Evolutionary conservation across 2,797 vertebrate species (phyloP), one percentile per base, ranked within the genome.

Genomic region (Chloroceryle inda): DNA sequence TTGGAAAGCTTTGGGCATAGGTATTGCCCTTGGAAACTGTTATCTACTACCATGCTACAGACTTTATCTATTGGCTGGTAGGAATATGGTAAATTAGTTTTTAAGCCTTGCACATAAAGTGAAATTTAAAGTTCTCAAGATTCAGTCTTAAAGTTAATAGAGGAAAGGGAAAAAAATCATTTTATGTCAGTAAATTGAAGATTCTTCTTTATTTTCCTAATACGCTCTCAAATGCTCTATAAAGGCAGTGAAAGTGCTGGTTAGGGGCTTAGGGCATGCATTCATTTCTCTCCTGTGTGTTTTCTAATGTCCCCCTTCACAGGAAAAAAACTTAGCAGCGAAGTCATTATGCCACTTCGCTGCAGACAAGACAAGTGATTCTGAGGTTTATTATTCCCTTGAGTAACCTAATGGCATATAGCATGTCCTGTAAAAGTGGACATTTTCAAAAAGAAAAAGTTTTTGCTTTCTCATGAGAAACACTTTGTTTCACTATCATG

Each of bases 141-240:
- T 38, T 96, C 69, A 83, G 45, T 86, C 50, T 92, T 90, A 53
- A 85, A 90, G 82, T 91, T 52, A 89, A 26, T 38, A 61, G 62
- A 84, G 55, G 74, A 89, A 78, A 89, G 3, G 18, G 50, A 37
- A 37, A 37, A 85, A 89, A 88, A 72, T 78, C 0, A 42, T 86
- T 94, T 88, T 21, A 74, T 74, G 45, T 78, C 81, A 83, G 40
- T 63, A 92, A 95, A 88, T 85, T 95, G 82, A 91, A 96, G 88
- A 83, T 83, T 94, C 85, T 58, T 78, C 74, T 92, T 95, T 94
- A 91, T 94, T 96, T 94, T 93, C 71, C 67, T 80, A 89, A 90
- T 92, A 84, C 49, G 27, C 71, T 96, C 63, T 69, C 55, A 85
- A 81, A 72, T 92, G 82, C 45, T 18, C 45, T 85, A 31, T 74